A percentile compares a stretch with the other conserved stretches of the same genome.
phyloP scores from a whole-genome alignment of 1,140 invertebrate species.

The Trachymyrmex cornetzi region DNA sequence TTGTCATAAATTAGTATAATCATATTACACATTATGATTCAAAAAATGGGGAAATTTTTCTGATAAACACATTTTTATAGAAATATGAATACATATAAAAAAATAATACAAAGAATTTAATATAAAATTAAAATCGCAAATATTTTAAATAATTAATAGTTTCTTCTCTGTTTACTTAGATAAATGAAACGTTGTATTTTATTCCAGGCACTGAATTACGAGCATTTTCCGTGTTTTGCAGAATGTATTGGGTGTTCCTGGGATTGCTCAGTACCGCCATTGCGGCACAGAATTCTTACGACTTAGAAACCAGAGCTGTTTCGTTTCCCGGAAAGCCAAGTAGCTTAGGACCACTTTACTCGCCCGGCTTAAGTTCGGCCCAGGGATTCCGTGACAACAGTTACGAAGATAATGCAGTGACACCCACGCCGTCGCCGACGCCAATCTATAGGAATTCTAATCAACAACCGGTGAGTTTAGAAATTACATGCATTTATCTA shows the following conservation, averaged over 20 bases:
- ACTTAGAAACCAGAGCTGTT: slow-evolving; percentile 82
- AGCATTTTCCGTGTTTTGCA: slow-evolving; percentile 54
- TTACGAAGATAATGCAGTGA: slow-evolving; percentile 86
- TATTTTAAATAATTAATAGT: not conserved
- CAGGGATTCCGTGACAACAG: slow-evolving; percentile 85
- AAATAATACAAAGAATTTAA: not conserved
- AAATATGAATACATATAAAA: not conserved
- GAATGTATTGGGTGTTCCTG: slow-evolving; percentile 83
- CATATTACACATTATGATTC: not conserved
- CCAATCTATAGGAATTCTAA: slow-evolving; percentile 80
- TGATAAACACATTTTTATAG: not conserved
- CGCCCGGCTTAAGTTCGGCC: slow-evolving; percentile 75
- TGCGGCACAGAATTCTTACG: slow-evolving; percentile 81
- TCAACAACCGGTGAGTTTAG: slow-evolving; percentile 71
- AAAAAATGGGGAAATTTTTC: not conserved
- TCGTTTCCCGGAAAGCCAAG: slow-evolving; percentile 81
- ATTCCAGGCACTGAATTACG: not conserved
- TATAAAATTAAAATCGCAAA: not conserved
- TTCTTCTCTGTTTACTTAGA: not conserved
- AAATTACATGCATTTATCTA: not conserved
- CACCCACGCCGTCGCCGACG: slow-evolving; percentile 83
- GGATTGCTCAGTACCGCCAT: slow-evolving; percentile 78
- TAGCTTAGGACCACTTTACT: slow-evolving; percentile 81
- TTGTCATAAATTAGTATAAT: not conserved
- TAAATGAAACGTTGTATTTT: not conserved